Evolutionary conservation across 2,113 vertebrate genomes (phyloP), one percentile per base, ranked within the genome.

Genomic region (Oxyura jamaicensis): DNA sequence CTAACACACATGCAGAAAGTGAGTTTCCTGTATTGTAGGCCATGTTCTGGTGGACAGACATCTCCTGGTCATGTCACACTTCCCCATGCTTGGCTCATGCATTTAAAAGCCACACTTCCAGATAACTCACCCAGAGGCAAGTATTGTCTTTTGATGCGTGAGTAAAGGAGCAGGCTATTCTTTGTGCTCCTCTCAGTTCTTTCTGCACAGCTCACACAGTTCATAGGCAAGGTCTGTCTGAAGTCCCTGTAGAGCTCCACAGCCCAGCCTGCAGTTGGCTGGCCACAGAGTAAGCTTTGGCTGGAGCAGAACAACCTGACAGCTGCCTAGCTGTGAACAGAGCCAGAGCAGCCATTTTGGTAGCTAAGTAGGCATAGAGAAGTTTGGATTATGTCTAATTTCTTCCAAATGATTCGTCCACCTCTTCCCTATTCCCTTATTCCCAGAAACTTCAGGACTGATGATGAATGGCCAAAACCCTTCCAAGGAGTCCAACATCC

Each of bases 371-470:
- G 63, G 53, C n/a, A 86, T 62, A 77, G 41, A 83, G 59, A 76
- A 85, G 33, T 82, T 93, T 56, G 74, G 73, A 53, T 86, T 78
- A 78, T 69, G 69, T 75, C 56, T 91, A 23, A 75, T 90, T 81
- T 94, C 52, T 88, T 86, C 60, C 83, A 93, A 91, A 90, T 74
- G n/a, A 67, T 36, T 86, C 2, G 2, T 72, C 46, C 21, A 81
- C 52, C 14, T 71, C 35, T 36, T 91, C 75, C 10, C 16, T 67
- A 26, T 63, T 88, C 46, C 63, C 52, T 90, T 86, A 46, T 59
- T 90, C 22, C 19, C 65, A 86, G 23, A 85, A 31, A 53, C 56
- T 65, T 26, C 31, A 65, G 52, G 50, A 33, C 35, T 78, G 46
- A 11, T 48, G 63, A 69, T 33, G 25, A 85, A 82, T 56, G 50